These are phyloP conservation scores for Microcebus lehilahytsara DNA, from an alignment of 2,113 vertebrate species.

Conservation along the genomic window DNA sequence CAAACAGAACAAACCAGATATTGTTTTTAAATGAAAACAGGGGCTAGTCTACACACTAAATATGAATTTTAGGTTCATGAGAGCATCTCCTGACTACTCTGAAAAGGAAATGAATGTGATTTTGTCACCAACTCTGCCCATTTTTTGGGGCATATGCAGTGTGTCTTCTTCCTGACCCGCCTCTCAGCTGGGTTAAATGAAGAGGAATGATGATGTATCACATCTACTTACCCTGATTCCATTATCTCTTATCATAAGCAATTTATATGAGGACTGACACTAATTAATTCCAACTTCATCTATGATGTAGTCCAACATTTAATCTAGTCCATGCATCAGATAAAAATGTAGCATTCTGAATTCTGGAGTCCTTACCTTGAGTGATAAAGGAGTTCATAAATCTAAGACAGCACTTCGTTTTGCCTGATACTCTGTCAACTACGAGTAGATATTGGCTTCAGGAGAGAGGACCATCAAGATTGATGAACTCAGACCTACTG, in stretches of 20 bases:
- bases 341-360: slow-evolving; percentile 49
- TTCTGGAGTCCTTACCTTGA: slow-evolving; percentile 44
- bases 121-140: not conserved
- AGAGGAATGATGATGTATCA: slow-evolving; percentile 51
- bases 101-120: slow-evolving; percentile 28
- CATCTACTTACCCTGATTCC: slow-evolving; percentile 55
- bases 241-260: slow-evolving; percentile 52
- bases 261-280: slow-evolving; percentile 57
- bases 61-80: slow-evolving; percentile 7
- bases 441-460: not conserved
- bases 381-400: slow-evolving; percentile 56
- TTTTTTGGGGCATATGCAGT: not conserved
- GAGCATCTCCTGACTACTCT: not conserved
- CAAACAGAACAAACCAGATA: not conserved
- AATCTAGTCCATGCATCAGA: slow-evolving; percentile 47
- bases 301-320: slow-evolving; percentile 44
- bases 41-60: not conserved
- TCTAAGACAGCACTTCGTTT: slow-evolving; percentile 44
- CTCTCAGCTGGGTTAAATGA: slow-evolving; percentile 38
- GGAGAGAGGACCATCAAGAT: not conserved
- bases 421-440: slow-evolving; percentile 27
- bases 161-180: not conserved
- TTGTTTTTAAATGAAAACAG: not conserved
- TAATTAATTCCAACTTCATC: slow-evolving; percentile 63
- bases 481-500: not conserved